phyloP scores from a whole-genome alignment of 2,888 invertebrate genomes.

The Luperina testacea region DNA sequence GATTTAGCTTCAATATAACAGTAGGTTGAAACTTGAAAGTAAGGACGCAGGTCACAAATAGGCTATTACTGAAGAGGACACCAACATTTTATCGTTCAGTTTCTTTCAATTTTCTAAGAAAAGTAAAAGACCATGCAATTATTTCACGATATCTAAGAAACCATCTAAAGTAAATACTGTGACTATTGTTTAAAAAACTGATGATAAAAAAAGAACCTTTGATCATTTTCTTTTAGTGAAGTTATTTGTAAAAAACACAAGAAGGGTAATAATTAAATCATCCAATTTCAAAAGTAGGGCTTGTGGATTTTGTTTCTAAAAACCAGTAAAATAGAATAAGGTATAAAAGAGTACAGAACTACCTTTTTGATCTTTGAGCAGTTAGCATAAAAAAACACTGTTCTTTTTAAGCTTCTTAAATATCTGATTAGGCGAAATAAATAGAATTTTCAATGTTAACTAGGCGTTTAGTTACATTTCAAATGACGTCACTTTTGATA shows the following conservation, averaged over 20 bases:
- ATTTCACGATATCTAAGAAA: slow-evolving; percentile 25
- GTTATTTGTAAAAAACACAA: slow-evolving; percentile 43
- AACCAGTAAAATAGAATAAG: slow-evolving; percentile 59
- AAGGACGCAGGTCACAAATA: slow-evolving; percentile 50
- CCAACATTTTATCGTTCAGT: slow-evolving; percentile 41
- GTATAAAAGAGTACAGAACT: slow-evolving; percentile 62
- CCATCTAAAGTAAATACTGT: slow-evolving; percentile 13
- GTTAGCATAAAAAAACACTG: slow-evolving; percentile 52
- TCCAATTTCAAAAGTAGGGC: slow-evolving; percentile 55
- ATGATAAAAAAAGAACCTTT: slow-evolving; percentile 47
- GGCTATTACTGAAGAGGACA: slow-evolving; percentile 51
- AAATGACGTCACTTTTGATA: slow-evolving; percentile 2
- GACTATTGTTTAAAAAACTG: slow-evolving; percentile 7
- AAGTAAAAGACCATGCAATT: slow-evolving; percentile 36
- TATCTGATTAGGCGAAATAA: slow-evolving; percentile 14
- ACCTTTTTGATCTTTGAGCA: slow-evolving; percentile 55
- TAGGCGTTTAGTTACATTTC: neutral
- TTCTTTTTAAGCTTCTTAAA: slow-evolving; percentile 39
- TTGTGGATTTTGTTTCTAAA: slow-evolving; percentile 45
- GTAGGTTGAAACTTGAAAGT: slow-evolving; percentile 9
- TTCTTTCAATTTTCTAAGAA: slow-evolving; percentile 47
- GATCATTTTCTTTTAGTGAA: slow-evolving; percentile 49
- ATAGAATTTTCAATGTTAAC: slow-evolving; percentile 15
- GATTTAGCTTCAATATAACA: slow-evolving; percentile 25
- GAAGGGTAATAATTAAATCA: slow-evolving; percentile 63